phyloP scores from a whole-genome alignment of 2,888 invertebrate species.

The Agapostemon virescens region DNA sequence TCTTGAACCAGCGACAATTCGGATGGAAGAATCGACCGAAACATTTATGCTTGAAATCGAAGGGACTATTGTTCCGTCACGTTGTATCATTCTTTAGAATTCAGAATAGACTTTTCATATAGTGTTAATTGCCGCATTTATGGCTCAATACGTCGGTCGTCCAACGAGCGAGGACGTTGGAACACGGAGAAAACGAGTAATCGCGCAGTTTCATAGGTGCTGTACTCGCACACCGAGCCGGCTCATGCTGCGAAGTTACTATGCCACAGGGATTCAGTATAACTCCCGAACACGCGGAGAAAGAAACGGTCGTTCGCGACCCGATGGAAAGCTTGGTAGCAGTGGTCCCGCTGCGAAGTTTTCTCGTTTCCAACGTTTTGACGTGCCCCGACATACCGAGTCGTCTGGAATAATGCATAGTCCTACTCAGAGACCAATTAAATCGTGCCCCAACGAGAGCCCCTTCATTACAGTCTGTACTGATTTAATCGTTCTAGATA shows the following conservation, averaged over 20 bases:
- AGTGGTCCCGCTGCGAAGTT: constrained; percentile 55
- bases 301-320: constrained; percentile 43
- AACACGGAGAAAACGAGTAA: constrained; percentile 50
- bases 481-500: constrained; percentile 72
- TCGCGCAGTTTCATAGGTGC: constrained; percentile 52
- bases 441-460: constrained; percentile 54
- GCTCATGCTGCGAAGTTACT: constrained; percentile 48
- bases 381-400: constrained; percentile 50
- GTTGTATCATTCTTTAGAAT: background rate
- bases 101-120: background rate
- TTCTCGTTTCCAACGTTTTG: constrained; percentile 56
- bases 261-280: constrained; percentile 37
- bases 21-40: no score
- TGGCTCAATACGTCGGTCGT: constrained; percentile 42
- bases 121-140: constrained; percentile 46
- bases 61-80: background rate
- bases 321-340: constrained; percentile 58
- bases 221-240: constrained; percentile 18
- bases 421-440: constrained; percentile 67
- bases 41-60: background rate
- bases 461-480: constrained; percentile 61
- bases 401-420: constrained; percentile 53
- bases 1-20: no score
- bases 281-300: constrained; percentile 37
- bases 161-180: constrained; percentile 35